phyloP scores from a whole-genome alignment of 1,140 invertebrate species.

The Trichoplusia ni region DNA sequence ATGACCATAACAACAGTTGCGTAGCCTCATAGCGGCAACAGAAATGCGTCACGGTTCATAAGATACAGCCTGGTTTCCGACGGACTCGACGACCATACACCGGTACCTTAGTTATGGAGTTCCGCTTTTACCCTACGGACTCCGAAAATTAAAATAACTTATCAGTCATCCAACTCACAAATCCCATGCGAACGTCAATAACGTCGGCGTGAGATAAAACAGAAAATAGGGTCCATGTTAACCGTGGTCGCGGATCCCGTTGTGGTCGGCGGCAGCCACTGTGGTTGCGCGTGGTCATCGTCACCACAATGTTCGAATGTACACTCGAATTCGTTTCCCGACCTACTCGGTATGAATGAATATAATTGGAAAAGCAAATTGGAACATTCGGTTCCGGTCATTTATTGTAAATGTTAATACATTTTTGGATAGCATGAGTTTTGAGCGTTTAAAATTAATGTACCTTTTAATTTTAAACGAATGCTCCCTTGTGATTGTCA shows the following conservation, averaged over 20 bases:
- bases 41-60: no score
- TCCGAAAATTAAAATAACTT: no score
- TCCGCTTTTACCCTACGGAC: no score
- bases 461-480: slow-evolving; percentile 14
- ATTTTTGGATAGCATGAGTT: slow-evolving; percentile 11
- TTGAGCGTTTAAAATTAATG: slow-evolving; percentile 1
- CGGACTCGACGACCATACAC: no score
- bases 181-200: no score
- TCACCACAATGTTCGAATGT: slow-evolving; percentile 2
- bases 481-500: neutral
- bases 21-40: no score
- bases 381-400: slow-evolving; percentile 15
- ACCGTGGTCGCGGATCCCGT: neutral
- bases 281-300: neutral
- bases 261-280: neutral
- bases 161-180: no score
- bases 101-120: no score
- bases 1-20: no score
- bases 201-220: slow-evolving; percentile 10
- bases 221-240: neutral
- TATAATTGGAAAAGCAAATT: neutral
- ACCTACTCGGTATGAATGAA: neutral
- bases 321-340: neutral
- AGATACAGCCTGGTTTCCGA: no score
- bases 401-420: slow-evolving; percentile 20